Conservation (phyloP, 2,113 vertebrate species). For the Tychaedon coryphoeus region DNA sequence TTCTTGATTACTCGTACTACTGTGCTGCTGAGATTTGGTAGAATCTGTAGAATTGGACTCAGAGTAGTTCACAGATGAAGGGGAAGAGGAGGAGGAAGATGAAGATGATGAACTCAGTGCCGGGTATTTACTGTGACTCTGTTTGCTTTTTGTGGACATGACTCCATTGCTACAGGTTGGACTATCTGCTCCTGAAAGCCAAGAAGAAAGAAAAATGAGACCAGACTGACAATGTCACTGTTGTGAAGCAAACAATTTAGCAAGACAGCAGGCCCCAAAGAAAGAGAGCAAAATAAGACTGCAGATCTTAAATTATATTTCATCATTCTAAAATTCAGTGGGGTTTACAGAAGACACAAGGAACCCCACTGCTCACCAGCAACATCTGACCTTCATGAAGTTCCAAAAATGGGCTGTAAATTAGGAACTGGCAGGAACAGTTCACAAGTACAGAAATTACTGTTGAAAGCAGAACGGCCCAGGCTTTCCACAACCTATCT, state of each 20-base stretch:
- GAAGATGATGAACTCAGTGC: constrained; percentile 86
- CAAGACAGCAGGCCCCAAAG: neutral
- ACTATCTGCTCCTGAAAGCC: constrained; percentile 87
- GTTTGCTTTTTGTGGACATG: constrained; percentile 86
- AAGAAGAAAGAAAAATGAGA: constrained; percentile 23
- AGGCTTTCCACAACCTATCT: neutral
- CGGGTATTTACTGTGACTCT: constrained; percentile 90
- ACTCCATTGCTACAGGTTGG: constrained; percentile 96
- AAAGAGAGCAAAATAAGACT: neutral
- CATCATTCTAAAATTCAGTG: neutral
- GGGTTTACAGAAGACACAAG: neutral
- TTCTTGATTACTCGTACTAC: constrained; percentile 95
- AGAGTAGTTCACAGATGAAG: constrained; percentile 96
- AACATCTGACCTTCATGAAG: neutral
- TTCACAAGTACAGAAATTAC: neutral
- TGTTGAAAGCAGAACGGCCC: neutral
- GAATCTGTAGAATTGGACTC: constrained; percentile 98
- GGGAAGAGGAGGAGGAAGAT: constrained; percentile 91
- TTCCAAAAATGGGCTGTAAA: neutral
- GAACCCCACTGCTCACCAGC: neutral
- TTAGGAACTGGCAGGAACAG: neutral
- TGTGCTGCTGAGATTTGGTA: constrained; percentile 96
- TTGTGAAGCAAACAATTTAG: neutral
- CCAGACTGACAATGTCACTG: neutral
- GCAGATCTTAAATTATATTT: neutral